A percentile compares a stretch with the other conserved stretches of the same genome.
Evolutionary conservation across 2,888 invertebrate species (phyloP).

Genomic region (Pachycephus smyrnensis): DNA sequence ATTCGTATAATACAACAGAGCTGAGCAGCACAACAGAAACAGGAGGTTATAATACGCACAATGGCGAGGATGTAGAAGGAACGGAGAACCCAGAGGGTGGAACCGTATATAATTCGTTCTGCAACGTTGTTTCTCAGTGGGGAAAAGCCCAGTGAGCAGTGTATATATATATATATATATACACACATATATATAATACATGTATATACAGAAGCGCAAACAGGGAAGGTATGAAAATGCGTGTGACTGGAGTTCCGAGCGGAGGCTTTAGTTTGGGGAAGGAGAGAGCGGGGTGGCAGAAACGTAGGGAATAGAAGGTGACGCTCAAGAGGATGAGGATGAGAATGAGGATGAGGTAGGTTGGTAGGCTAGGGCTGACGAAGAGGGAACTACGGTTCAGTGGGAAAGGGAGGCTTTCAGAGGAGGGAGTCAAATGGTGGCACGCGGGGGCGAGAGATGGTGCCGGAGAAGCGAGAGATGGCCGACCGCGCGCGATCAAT

Average conservation of each 20-base stretch:
- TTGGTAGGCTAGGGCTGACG: conserved; percentile 23
- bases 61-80: too few species aligned
- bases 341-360: conserved; percentile 28
- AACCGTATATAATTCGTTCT: too few species aligned
- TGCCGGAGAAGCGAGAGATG: conserved; percentile 52
- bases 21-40: too few species aligned
- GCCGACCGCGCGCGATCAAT: conserved; percentile 66
- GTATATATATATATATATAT: background rate
- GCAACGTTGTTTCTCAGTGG: too few species aligned
- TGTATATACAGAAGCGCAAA: too few species aligned
- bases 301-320: conserved; percentile 26
- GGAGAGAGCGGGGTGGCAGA: conserved; percentile 32
- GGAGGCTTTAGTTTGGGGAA: conserved; percentile 39
- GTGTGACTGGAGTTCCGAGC: conserved; percentile 43
- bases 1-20: too few species aligned
- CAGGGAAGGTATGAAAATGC: conserved; percentile 35
- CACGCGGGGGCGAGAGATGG: conserved; percentile 48
- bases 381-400: conserved; percentile 21
- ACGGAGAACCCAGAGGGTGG: too few species aligned
- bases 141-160: too few species aligned
- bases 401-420: conserved; percentile 18
- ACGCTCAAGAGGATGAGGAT: conserved; percentile 29
- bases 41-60: too few species aligned
- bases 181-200: too few species aligned
- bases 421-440: conserved; percentile 31